Evolutionary conservation across 2,888 invertebrate genomes (phyloP).

Genomic region (Entomobrya proxima): DNA sequence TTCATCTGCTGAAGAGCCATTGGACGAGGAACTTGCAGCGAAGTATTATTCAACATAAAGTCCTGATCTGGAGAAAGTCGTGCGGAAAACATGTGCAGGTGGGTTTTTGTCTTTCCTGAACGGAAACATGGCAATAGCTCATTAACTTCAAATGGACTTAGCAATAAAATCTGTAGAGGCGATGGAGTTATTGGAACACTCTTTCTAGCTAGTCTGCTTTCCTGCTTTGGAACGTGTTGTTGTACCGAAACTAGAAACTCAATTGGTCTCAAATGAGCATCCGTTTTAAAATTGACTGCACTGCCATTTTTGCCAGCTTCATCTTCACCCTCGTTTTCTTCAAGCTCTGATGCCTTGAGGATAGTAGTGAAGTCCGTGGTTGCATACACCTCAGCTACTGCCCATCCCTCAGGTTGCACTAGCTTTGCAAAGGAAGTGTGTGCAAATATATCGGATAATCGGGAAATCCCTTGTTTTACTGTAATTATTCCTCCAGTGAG

Average conservation of each 20-base stretch:
- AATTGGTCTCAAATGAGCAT: conserved; percentile 40
- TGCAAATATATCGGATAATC: conserved; percentile 15
- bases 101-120: not conserved
- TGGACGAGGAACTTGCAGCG: conserved; percentile 10
- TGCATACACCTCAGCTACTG: conserved; percentile 30
- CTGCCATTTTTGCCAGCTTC: not conserved
- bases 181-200: not conserved
- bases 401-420: conserved; percentile 32
- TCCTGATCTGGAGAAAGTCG: not conserved
- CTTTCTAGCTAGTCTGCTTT: not conserved
- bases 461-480: not conserved
- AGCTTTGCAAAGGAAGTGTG: conserved; percentile 10
- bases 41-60: conserved; percentile 19
- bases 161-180: not conserved
- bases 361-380: conserved; percentile 58
- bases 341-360: conserved; percentile 12
- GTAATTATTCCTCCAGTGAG: not conserved
- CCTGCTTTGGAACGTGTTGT: not conserved
- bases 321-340: not conserved
- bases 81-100: conserved; percentile 48
- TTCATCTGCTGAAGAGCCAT: not conserved
- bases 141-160: conserved; percentile 56
- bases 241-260: conserved; percentile 5
- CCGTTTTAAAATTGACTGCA: not conserved
- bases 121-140: conserved; percentile 45